Conservation (phyloP, 2,113 vertebrate species). For the Danionella cerebrum region DNA sequence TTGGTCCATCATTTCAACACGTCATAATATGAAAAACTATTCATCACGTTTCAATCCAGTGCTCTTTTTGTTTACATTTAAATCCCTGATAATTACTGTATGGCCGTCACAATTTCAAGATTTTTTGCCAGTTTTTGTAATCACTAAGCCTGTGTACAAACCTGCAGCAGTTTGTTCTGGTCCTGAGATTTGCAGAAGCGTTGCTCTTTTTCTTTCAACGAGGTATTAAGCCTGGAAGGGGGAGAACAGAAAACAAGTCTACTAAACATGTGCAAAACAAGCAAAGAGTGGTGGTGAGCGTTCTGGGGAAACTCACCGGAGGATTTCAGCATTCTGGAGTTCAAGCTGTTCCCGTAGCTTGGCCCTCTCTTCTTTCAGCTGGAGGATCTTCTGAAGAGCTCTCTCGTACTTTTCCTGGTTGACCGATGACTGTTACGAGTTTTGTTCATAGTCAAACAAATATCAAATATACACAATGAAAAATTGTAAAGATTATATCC, state of each 20-base stretch:
- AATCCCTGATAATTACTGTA: too few species aligned
- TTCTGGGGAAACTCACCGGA: constrained; percentile 42
- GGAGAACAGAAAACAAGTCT: neutral
- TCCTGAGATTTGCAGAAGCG: constrained; percentile 48
- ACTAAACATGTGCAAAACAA: neutral
- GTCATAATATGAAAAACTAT: too few species aligned
- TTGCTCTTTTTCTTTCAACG: constrained; percentile 42
- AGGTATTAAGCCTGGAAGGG: constrained; percentile 46
- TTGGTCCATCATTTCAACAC: too few species aligned
- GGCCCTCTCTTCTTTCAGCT: constrained; percentile 45
- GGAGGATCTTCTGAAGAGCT: constrained; percentile 50
- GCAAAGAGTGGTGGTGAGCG: neutral
- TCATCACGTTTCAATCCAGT: too few species aligned
- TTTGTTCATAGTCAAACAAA: neutral
- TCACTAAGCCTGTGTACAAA: constrained; percentile 7
- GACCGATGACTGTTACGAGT: constrained; percentile 12
- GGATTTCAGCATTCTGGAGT: constrained; percentile 40
- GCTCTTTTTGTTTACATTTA: too few species aligned
- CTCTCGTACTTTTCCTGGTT: constrained; percentile 46
- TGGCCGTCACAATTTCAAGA: too few species aligned
- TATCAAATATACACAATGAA: neutral
- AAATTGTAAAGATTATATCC: neutral
- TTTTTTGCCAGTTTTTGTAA: too few species aligned
- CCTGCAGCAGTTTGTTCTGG: constrained; percentile 54
- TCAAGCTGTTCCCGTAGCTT: constrained; percentile 31